Base-by-base conservation (phyloP, 2,797 vertebrate species). In the Amblyraja radiata region DNA sequence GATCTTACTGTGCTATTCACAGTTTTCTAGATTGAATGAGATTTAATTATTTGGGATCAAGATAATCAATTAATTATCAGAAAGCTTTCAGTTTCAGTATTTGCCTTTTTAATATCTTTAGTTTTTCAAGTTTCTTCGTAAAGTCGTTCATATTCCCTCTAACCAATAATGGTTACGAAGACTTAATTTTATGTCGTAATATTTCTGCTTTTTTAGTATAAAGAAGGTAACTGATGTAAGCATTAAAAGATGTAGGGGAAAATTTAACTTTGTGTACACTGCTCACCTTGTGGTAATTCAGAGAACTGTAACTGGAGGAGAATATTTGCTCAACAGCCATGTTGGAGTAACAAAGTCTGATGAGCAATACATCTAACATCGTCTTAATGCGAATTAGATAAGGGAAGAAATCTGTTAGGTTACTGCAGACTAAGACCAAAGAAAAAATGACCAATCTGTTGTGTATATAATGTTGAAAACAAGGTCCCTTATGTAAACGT, bases 251-350 rank as follows among this genome's bases (percentile, higher is more conserved):
- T 81, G 39, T 32, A 80, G 14, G 95, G 95, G 96, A 95, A 95
- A 94, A 96, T 95, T 94, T 46, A 97, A 96, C 97, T 98, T 97
- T 96, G 97, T 97, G 97, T 97, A 97, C 97, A 97, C 97, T 98
- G 97, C 97, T 98, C 98, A 98, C 98, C 99, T 99, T 98, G 98
- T 98, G 99, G 98, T 96, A 95, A 96, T 96, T 96, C 94, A 94
- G 98, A 95, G 98, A 99, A 99, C 97, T 99, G 98, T 98, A 98
- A 98, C 96, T 98, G 25, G 71, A 92, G 68, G 74, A 95, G 95
- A 96, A 96, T 95, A 97, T 99, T 98, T 99, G 99, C 98, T 98
- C 98, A 98, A 98, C 98, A 99, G 98, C 98, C 99, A 99, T 99
- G 98, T 98, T 97, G 88, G 88, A 91, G 88, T 91, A 91, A 91